Evolutionary conservation across 2,888 invertebrate genomes (phyloP), one percentile per base, ranked within the genome.

Genomic region (Nomada hirtipes): DNA sequence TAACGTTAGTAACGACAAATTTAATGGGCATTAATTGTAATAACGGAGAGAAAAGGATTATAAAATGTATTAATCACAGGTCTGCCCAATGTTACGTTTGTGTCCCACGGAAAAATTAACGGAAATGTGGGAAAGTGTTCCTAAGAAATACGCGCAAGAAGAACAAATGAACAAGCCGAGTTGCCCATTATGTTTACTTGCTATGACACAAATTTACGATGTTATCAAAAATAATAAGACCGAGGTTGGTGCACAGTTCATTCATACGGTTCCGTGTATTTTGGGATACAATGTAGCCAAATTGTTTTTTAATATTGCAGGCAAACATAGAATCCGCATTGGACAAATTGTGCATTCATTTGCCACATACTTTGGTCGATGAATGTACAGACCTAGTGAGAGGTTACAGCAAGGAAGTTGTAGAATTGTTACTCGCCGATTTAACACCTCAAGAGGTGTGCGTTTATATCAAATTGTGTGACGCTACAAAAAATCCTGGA

Each of bases 181-280:
- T 89, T 98, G 98, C 91, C 97, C 97, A 0, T 94, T 98, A 11
- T 98, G 98, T 91, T 95, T 98, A 79, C 96, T 98, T 92, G 97
- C 97, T 4, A 96, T 98, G 0, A 95, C 96, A 76, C 96, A 97
- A 93, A 94, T 98, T n/a, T 96, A 97, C 91, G 94, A 95, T 52
- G 95, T 96, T 93, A 95, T 98, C 15, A 96, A 96, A 90, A 95
- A 96, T 83, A 96, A 97, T 89, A 96, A 95, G 90, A 97, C 97
- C 47, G 97, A 97, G 95, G 97, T 97, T 93, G n/a, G 13, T 23
- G 9, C 36, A 11, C 23, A n/a, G 1, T 59, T 44, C 20, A 63
- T 55, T 47, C 42, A 11, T 52, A 15, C 23, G 47, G 20, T 44
- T 26, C 3, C 44, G 15, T 20, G 9, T 15, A 1, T 59, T 81